These are phyloP conservation scores for Tympanoctomys barrerae DNA, from an alignment of 2,797 vertebrate genomes.

Conservation along the genomic window DNA sequence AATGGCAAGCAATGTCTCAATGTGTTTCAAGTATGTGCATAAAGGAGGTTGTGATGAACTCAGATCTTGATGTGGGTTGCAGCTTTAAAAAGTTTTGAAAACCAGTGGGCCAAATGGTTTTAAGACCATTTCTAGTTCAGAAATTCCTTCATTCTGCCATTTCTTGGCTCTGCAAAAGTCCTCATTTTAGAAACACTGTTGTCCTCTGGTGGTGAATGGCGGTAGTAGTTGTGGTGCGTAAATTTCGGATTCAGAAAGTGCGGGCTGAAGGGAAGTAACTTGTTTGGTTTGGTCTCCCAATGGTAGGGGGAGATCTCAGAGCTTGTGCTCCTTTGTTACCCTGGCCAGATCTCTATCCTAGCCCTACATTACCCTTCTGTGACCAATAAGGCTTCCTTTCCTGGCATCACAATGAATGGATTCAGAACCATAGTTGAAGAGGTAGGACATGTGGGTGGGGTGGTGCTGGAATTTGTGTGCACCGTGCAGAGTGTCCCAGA, in stretches of 20 bases:
- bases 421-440: background rate
- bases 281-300: background rate
- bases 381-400: background rate
- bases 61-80: background rate
- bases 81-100: background rate
- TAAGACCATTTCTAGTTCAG: background rate
- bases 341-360: background rate
- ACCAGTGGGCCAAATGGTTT: background rate
- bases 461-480: background rate
- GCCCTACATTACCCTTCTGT: background rate
- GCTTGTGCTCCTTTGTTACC: background rate
- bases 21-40: background rate
- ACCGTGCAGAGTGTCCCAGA: background rate
- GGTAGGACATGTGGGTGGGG: background rate
- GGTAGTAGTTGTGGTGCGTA: background rate
- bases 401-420: no score
- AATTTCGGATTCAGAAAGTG: background rate
- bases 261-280: background rate
- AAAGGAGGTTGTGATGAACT: background rate
- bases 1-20: background rate
- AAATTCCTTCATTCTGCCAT: background rate
- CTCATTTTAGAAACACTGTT: slow-evolving; percentile 61
- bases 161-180: background rate
- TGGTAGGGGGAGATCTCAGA: background rate
- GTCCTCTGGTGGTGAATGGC: slow-evolving; percentile 68